Evolutionary conservation across 1,140 invertebrate genomes (phyloP), one percentile per base, ranked within the genome.

Genomic region (Drosophila virilis): DNA sequence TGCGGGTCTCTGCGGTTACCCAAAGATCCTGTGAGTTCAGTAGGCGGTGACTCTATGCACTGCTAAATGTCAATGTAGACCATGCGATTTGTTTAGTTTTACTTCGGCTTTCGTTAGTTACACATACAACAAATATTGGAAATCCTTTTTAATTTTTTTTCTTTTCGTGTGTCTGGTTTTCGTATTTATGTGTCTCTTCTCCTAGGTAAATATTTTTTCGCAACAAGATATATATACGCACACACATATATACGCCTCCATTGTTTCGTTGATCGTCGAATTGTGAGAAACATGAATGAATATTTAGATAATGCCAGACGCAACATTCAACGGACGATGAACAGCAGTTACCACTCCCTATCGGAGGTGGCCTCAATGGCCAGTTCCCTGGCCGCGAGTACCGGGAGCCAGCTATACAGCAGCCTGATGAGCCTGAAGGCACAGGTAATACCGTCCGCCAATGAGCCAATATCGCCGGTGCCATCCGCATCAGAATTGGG

Each of bases 241-340:
- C 12, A 33, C 33, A 32, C 32, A 35, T 35, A 15, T 10, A 38
- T 6, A 13, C 22, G 28, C 12, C 15, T 33, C 13, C 13, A 6
- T 35, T 54, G 51, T 54, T 37, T 37, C 35, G n/a, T 35, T 15
- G 28, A 17, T 35, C 13, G 38, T 12, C 13, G 43, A 33, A 10
- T 28, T 50, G 15, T 12, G 22, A 15, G 10, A 15, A 51, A 33
- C 10, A 61, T 68, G 72, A 74, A 43, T 54, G 65, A 48, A 13
- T 68, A 73, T 55, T 13, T 77, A 9, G 75, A 74, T 13, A 58
- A 58, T 54, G 51, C 59, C 35, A 64, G 55, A 37, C 65, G 65
- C 5, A 22, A 33, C 9, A 28, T 84, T 3, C 48, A 61, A 10
- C 55, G 58, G 13, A 45, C 48, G 1, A 32, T 78, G 51, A 42